phyloP scores from a whole-genome alignment of 2,888 invertebrate species.

The Magallana nippona region DNA sequence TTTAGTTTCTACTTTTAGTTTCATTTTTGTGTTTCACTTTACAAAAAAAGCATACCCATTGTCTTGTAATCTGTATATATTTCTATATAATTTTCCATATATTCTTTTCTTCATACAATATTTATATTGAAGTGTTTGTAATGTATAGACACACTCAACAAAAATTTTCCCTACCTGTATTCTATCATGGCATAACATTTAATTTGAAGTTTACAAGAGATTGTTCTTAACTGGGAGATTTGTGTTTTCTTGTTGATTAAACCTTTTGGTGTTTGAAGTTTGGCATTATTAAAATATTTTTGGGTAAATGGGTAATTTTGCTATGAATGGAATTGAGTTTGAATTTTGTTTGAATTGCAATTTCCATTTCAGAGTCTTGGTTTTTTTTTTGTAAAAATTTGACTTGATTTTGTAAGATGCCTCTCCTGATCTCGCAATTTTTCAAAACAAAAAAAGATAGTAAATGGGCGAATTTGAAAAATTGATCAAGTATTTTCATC shows the following conservation, averaged over 20 bases:
- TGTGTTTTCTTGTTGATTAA: neutral
- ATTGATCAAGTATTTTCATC: too few relatives aligned
- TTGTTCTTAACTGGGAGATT: conserved; percentile 1
- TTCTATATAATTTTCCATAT: neutral
- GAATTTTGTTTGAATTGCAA: too few relatives aligned
- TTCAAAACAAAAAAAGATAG: too few relatives aligned
- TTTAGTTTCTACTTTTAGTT: conserved; percentile 33
- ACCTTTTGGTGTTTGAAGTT: neutral
- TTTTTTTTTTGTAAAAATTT: too few relatives aligned
- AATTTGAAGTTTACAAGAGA: neutral
- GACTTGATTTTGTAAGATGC: too few relatives aligned
- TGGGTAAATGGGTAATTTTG: too few relatives aligned
- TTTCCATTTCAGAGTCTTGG: too few relatives aligned
- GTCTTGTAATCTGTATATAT: neutral
- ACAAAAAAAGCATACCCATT: neutral
- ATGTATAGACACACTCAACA: conserved; percentile 21
- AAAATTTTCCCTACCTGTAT: conserved; percentile 19
- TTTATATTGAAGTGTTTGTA: neutral
- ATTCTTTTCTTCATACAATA: conserved; percentile 9
- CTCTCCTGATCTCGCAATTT: too few relatives aligned
- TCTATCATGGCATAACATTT: conserved; percentile 16
- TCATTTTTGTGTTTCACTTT: conserved; percentile 26
- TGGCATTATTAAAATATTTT: neutral
- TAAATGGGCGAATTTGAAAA: too few relatives aligned
- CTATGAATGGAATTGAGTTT: too few relatives aligned